phyloP scores from a whole-genome alignment of 2,888 invertebrate species.

The Campoplex capitator region DNA sequence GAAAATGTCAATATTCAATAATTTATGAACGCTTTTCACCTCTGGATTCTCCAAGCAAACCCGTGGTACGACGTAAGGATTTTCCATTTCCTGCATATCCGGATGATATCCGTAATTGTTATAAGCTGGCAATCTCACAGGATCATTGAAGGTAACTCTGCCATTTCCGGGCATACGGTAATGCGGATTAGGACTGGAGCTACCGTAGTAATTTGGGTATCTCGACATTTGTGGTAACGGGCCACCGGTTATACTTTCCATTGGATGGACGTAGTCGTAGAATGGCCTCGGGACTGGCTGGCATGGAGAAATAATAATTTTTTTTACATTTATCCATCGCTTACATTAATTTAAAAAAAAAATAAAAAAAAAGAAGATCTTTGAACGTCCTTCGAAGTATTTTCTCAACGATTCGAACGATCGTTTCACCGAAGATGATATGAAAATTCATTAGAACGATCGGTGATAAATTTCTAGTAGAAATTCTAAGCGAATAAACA shows the following conservation, averaged over 20 bases:
- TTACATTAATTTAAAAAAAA: too few species aligned
- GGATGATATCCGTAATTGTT: conserved; percentile 81
- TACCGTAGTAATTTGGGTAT: conserved; percentile 79
- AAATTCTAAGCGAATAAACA: too few species aligned
- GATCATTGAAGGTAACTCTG: conserved; percentile 68
- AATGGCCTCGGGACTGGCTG: conserved; percentile 76
- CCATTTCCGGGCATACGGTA: conserved; percentile 37
- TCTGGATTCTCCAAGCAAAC: conserved; percentile 79
- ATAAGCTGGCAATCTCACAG: conserved; percentile 75
- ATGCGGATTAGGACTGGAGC: conserved; percentile 74
- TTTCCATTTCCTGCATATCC: conserved; percentile 81
- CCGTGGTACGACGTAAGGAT: conserved; percentile 78
- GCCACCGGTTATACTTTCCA: conserved; percentile 65
- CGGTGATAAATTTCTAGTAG: too few species aligned
- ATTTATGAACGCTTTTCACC: conserved; percentile 71
- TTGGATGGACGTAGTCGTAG: conserved; percentile 80
- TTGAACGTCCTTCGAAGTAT: too few species aligned
- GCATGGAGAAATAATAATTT: not conserved
- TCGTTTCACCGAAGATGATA: too few species aligned
- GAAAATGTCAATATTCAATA: not conserved
- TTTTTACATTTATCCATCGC: not conserved
- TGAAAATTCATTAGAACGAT: too few species aligned
- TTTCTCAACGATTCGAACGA: too few species aligned
- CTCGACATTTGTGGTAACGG: conserved; percentile 66
- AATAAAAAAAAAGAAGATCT: too few species aligned